Evolutionary conservation across 2,888 invertebrate genomes (phyloP), one percentile per base, ranked within the genome.

Genomic region (Macrophya alboannulata): DNA sequence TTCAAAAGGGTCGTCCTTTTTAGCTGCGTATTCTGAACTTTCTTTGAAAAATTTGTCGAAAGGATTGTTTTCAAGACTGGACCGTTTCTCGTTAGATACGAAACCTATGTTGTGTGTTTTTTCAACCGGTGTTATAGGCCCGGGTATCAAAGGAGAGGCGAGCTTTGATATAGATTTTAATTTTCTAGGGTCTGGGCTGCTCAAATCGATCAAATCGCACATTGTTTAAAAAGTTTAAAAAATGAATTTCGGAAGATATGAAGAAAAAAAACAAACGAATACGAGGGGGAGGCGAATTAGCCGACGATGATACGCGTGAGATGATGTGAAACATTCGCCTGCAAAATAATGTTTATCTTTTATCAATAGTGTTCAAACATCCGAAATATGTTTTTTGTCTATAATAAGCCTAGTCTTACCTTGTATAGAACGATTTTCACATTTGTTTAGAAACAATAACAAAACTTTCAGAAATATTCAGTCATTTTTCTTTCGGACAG

Each of bases 1-100:
- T 74, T 93, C 93, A 71, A 93, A 93, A 0, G 93, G 93, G 88
- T 93, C 93, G 21, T 90, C 90, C 9, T 89, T 90, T 59, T 92
- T 92, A 8, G 89, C 89, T 10, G 89, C 89, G 31, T 91, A 92
- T 40, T 93, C 92, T 4, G 89, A 89, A 9, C 90, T 91, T 84
- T 93, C 90, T 40, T 90, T 88, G 17, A 91, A 87, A 0, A 90
- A 90, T 84, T 86, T 87, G 85, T 93, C 93, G 84, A 93, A 93
- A 0, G 93, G 93, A 89, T 93, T 93, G 76, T 92, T 91, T 5
- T 90, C 91, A 0, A 90, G 86, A 25, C 89, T 89, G n/a, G 88
- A 89, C n/a, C 89, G 89, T 84, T 89, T 89, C 25, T 81, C 87
- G 25, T 21, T 48, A 51, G 21, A n/a, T 12, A 74, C 40, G 62